Conservation (phyloP, 2,113 vertebrate genomes). For the Microcebus jonahi region DNA sequence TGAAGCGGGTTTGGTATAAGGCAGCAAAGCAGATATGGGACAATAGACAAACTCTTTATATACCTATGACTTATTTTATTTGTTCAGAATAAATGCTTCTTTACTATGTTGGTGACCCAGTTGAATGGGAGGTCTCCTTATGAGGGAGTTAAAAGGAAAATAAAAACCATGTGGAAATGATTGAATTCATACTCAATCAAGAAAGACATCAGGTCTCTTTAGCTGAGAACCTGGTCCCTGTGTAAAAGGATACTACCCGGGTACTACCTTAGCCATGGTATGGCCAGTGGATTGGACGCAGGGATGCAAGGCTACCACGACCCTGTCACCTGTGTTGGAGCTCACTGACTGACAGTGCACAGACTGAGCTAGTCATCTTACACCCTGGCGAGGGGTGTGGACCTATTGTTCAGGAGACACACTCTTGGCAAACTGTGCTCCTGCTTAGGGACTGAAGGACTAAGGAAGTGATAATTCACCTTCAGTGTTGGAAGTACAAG, state of each 20-base stretch:
- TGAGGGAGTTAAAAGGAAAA: conserved; percentile 26
- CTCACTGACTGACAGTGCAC: background rate
- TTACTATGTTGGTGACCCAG: background rate
- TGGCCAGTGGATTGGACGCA: background rate
- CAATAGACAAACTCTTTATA: background rate
- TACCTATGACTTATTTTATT: background rate
- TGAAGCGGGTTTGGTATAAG: background rate
- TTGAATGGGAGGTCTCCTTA: background rate
- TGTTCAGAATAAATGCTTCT: background rate
- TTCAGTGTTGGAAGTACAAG: conserved; percentile 26
- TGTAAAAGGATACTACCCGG: background rate
- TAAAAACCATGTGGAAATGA: background rate
- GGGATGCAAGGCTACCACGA: background rate
- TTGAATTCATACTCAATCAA: background rate
- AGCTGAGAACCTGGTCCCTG: background rate
- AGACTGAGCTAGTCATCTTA: rapidly evolving
- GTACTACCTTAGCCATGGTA: background rate
- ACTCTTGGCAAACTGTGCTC: background rate
- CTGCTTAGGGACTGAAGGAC: background rate
- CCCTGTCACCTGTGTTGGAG: background rate
- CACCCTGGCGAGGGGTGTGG: background rate
- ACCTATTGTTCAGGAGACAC: background rate
- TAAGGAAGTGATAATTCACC: background rate
- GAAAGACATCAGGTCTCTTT: background rate
- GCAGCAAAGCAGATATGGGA: background rate